Percentiles rank a stretch among this genome's conserved stretches.
Evolutionary conservation across 2,113 vertebrate genomes (phyloP).

Genomic region (Chloropsis cyanopogon): DNA sequence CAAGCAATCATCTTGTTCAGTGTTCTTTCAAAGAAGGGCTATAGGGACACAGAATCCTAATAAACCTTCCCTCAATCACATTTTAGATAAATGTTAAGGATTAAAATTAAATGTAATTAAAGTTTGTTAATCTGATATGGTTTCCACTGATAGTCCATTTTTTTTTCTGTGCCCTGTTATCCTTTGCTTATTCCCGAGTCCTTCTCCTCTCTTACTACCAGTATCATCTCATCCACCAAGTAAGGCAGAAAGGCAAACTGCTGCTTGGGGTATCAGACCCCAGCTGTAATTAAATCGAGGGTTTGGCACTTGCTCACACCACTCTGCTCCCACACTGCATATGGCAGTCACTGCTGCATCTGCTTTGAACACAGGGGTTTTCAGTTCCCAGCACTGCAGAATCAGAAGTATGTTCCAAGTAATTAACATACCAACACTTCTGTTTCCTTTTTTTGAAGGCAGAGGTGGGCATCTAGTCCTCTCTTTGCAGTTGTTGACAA

Average conservation of each 20-base stretch:
- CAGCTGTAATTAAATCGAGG: not conserved
- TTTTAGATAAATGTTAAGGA: constrained; percentile 74
- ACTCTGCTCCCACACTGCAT: not conserved
- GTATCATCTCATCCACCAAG: not conserved
- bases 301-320: not conserved
- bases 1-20: constrained; percentile 63
- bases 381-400: not conserved
- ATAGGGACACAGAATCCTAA: constrained; percentile 66
- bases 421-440: not conserved
- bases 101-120: constrained; percentile 76
- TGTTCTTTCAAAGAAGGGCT: constrained; percentile 66
- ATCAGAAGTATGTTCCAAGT: not conserved
- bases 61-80: constrained; percentile 65
- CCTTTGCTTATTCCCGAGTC: not conserved
- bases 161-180: not conserved
- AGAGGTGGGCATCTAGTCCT: not conserved
- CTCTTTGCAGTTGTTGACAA: not conserved
- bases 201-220: not conserved
- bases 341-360: not conserved
- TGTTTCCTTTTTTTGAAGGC: not conserved
- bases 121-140: constrained; percentile 55
- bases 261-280: not conserved
- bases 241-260: not conserved
- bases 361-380: not conserved
- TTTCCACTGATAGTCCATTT: not conserved